Evolutionary conservation across 1,140 invertebrate genomes (phyloP).

Genomic region (Drosophila eugracilis): DNA sequence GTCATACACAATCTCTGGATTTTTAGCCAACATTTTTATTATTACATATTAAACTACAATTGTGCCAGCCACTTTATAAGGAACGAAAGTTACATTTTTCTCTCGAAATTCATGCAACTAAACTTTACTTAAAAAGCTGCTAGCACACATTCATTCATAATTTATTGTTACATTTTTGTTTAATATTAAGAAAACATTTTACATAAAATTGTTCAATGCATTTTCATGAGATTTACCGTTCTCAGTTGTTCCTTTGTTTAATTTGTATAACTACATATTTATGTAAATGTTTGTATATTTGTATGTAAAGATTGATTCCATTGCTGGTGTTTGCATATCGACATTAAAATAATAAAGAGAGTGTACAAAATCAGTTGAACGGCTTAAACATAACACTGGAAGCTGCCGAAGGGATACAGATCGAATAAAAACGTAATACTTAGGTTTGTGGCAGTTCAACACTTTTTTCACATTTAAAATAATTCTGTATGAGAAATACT

Average conservation of each 20-base stretch:
- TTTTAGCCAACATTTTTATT: conserved; percentile 79
- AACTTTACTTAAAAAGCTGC: conserved; percentile 5
- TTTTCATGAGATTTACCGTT: conserved; percentile 69
- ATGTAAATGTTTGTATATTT: conserved; percentile 59
- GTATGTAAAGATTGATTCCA: conserved; percentile 59
- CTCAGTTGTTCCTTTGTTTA: conserved; percentile 33
- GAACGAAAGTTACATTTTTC: not conserved
- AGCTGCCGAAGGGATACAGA: conserved; percentile 47
- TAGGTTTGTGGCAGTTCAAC: conserved; percentile 58
- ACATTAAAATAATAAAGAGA: conserved; percentile 32
- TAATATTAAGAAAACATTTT: conserved; percentile 59
- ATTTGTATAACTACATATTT: conserved; percentile 70
- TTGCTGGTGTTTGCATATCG: conserved; percentile 16
- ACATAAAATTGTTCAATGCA: conserved; percentile 79
- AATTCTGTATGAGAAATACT: conserved; percentile 44
- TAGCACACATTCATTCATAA: conserved; percentile 30
- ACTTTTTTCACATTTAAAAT: conserved; percentile 16
- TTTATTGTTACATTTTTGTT: conserved; percentile 44
- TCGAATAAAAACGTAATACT: conserved; percentile 61
- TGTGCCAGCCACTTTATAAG: conserved; percentile 21
- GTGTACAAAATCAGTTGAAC: conserved; percentile 26
- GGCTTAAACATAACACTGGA: conserved; percentile 62
- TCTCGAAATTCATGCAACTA: not conserved
- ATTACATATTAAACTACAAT: conserved; percentile 57
- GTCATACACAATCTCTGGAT: conserved; percentile 2